Conservation (phyloP, 2,888 invertebrate species). For the Leptogaster cylindrica region DNA sequence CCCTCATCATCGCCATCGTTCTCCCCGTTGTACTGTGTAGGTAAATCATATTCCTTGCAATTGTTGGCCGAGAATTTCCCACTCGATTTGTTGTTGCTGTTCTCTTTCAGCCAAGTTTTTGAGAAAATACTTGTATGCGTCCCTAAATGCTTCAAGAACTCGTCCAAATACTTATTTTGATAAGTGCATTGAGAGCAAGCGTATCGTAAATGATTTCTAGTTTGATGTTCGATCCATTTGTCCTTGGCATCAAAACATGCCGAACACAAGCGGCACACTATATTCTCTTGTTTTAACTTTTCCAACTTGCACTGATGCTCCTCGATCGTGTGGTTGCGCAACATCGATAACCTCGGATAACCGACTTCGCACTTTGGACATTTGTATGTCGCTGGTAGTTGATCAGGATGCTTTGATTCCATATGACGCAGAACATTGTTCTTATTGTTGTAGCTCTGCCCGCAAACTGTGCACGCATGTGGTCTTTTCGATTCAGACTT, state of each 20-base stretch:
- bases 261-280: conserved; percentile 50
- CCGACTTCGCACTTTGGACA: conserved; percentile 60
- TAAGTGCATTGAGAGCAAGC: conserved; percentile 48
- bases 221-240: conserved; percentile 49
- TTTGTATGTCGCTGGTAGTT: conserved; percentile 61
- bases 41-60: conserved; percentile 61
- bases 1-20: conserved; percentile 52
- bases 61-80: conserved; percentile 55
- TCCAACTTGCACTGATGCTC: conserved; percentile 56
- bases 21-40: conserved; percentile 60
- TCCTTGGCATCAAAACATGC: conserved; percentile 45
- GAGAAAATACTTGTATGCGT: conserved; percentile 42
- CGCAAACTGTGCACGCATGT: conserved; percentile 61
- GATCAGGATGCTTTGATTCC: conserved; percentile 62
- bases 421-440: conserved; percentile 62
- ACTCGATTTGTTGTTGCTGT: no score
- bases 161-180: conserved; percentile 44
- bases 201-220: conserved; percentile 41
- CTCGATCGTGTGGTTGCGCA: conserved; percentile 60
- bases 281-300: conserved; percentile 58
- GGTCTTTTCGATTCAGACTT: conserved; percentile 57
- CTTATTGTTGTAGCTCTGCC: conserved; percentile 61
- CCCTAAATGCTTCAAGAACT: conserved; percentile 48
- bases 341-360: conserved; percentile 60
- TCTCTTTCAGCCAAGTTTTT: no score